Percentiles rank a stretch among this genome's conserved stretches.
These are phyloP conservation scores for Argyresthia albistria DNA, from an alignment of 2,888 invertebrate genomes.

Conservation along the genomic window DNA sequence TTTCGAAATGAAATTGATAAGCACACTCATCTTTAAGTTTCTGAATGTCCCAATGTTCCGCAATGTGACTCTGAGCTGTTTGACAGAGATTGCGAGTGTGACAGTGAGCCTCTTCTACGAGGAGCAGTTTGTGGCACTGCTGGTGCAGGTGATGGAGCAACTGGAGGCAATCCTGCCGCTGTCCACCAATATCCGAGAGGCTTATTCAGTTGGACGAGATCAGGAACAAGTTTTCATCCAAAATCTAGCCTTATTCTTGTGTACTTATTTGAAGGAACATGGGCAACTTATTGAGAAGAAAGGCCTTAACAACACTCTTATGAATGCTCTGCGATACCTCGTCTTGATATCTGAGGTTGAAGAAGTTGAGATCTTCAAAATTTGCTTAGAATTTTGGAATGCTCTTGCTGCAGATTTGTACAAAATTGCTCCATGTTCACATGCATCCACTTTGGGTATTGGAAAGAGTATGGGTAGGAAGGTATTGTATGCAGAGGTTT, in stretches of 20 bases:
- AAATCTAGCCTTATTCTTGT: conserved; percentile 96
- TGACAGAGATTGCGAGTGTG: conserved; percentile 97
- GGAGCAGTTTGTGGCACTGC: conserved; percentile 91
- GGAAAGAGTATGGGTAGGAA: conserved; percentile 73
- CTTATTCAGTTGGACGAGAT: conserved; percentile 94
- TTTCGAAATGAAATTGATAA: conserved; percentile 98
- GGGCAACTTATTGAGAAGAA: conserved; percentile 90
- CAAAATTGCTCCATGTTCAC: conserved; percentile 83
- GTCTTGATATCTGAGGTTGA: conserved; percentile 97
- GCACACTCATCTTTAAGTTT: conserved; percentile 96
- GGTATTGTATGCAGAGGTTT: conserved; percentile 83
- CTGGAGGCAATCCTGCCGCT: conserved; percentile 93
- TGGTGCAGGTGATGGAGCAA: conserved; percentile 93
- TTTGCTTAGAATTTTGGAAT: conserved; percentile 99
- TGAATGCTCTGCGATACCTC: conserved; percentile 89
- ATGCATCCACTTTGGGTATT: conserved; percentile 49
- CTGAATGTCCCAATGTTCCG: conserved; percentile 97
- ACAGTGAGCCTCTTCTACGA: conserved; percentile 92
- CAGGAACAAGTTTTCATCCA: conserved; percentile 99
- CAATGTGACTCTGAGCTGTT: conserved; percentile 97
- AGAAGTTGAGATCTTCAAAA: conserved; percentile 99
- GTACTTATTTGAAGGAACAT: conserved; percentile 97
- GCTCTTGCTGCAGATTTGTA: conserved; percentile 93
- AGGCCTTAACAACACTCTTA: conserved; percentile 80
- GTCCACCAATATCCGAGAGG: conserved; percentile 92